These are phyloP conservation scores for Athripsodes cinereus DNA, from an alignment of 2,888 invertebrate species.

Conservation along the genomic window DNA sequence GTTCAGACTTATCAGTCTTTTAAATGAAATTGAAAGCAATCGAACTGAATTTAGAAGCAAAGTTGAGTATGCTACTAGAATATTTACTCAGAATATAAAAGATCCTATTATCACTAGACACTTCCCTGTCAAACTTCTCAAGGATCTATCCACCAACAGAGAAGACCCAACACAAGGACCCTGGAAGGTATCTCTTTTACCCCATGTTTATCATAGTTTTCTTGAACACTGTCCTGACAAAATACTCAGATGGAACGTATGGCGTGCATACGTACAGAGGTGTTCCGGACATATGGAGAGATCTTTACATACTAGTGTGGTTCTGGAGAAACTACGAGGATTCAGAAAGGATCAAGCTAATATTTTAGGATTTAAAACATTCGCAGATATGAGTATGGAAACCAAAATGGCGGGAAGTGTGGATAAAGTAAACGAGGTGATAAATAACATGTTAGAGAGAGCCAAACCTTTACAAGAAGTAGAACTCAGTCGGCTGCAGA, in stretches of 20 bases:
- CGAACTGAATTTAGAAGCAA: constrained; percentile 60
- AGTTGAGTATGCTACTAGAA: constrained; percentile 56
- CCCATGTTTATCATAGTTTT: constrained; percentile 65
- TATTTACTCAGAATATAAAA: constrained; percentile 60
- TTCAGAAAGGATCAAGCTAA: constrained; percentile 66
- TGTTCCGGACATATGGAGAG: constrained; percentile 62
- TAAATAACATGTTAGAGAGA: constrained; percentile 59
- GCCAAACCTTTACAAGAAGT: constrained; percentile 69
- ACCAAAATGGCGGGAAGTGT: constrained; percentile 86
- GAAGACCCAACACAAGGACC: constrained; percentile 63
- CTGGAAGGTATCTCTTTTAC: constrained; percentile 76
- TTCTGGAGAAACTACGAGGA: constrained; percentile 71
- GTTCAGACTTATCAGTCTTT: constrained; percentile 39
- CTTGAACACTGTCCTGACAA: constrained; percentile 82
- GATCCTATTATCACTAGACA: constrained; percentile 63
- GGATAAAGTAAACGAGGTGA: constrained; percentile 64
- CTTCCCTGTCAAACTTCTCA: constrained; percentile 65
- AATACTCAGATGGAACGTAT: constrained; percentile 72
- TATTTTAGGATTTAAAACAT: constrained; percentile 71
- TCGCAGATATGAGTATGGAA: constrained; percentile 84
- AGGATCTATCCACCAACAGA: constrained; percentile 58
- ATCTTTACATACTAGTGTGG: constrained; percentile 61
- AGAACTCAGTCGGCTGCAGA: constrained; percentile 65
- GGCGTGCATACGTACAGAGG: constrained; percentile 71
- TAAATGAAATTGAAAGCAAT: constrained; percentile 53